Evolutionary conservation across 2,888 invertebrate genomes (phyloP).

Genomic region (Pheosia gnoma): DNA sequence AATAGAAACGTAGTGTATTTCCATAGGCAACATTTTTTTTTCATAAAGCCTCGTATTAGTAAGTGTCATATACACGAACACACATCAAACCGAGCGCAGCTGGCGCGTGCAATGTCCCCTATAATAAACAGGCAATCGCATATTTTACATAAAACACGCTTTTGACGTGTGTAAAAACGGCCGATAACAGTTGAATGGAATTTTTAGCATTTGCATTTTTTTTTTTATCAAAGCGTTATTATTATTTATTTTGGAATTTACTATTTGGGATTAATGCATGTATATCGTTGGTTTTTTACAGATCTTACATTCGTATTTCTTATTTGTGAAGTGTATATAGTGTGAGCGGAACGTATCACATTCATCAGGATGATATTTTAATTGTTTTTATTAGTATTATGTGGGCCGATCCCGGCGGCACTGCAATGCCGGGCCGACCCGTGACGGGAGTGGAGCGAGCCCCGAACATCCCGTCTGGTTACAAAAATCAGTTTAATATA

Average conservation of each 20-base stretch:
- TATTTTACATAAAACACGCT: slow-evolving; percentile 1
- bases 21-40: too few species aligned
- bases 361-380: too few species aligned
- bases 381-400: background rate
- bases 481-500: slow-evolving; percentile 2
- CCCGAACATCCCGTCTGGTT: slow-evolving; percentile 1
- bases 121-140: background rate
- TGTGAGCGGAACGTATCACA: too few species aligned
- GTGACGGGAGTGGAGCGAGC: slow-evolving; percentile 2
- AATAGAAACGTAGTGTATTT: too few species aligned
- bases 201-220: background rate
- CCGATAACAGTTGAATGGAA: background rate
- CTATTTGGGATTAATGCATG: too few species aligned
- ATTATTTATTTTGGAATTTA: too few species aligned
- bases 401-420: slow-evolving; percentile 1
- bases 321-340: too few species aligned
- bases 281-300: too few species aligned
- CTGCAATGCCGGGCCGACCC: slow-evolving; percentile 2
- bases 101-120: background rate
- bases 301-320: too few species aligned
- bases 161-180: background rate
- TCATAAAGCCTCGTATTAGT: too few species aligned
- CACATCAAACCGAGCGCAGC: background rate
- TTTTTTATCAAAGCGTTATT: background rate
- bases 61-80: background rate